Base-by-base conservation (phyloP, 2,888 invertebrate genomes). In the Fragum whitleyi region DNA sequence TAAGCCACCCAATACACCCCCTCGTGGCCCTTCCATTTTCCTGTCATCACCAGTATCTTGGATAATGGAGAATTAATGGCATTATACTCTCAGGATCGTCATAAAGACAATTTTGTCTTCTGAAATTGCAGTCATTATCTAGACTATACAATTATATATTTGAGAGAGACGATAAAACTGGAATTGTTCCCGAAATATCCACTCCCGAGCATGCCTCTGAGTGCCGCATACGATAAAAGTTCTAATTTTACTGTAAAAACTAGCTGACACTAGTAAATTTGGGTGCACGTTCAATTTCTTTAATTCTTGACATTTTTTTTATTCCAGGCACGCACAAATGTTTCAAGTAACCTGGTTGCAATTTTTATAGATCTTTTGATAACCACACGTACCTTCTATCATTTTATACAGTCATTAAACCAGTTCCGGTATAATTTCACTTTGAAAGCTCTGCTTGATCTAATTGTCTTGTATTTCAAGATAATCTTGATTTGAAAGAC, bases 21-120 rank as follows among this genome's bases (percentile, higher is more conserved):
- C 47, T 47, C 47, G 47, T 47, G 47, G 47, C 14, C 47, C 47
- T 47, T 47, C n/a, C n/a, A 47, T 47, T 47, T 47, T 47, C 47
- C 47, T 47, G 47, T 47, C 47, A 47, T 47, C 47, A 14, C 19
- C 47, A 16, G n/a, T 16, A 47, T 47, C 47, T 47, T 47, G 47
- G 47, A 47, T 47, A 47, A 47, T 47, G 47, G n/a, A 47, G 47
- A 47, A 47, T 47, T 47, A 47, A 47, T 47, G 47, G 47, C 47
- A 47, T 47, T 47, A 47, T 47, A n/a, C 47, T 47, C 47, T 47
- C 47, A 47, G 47, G 47, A 47, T 47, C 47, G 47, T 47, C 47
- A 47, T 47, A 47, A 47, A 47, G 19, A 47, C 47, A 47, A 47
- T 47, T 47, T 47, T 47, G 47, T 47, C 14, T 47, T 47, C 47